Evolutionary conservation across 2,797 vertebrate species (phyloP).

Genomic region (Pelobates cultripes): DNA sequence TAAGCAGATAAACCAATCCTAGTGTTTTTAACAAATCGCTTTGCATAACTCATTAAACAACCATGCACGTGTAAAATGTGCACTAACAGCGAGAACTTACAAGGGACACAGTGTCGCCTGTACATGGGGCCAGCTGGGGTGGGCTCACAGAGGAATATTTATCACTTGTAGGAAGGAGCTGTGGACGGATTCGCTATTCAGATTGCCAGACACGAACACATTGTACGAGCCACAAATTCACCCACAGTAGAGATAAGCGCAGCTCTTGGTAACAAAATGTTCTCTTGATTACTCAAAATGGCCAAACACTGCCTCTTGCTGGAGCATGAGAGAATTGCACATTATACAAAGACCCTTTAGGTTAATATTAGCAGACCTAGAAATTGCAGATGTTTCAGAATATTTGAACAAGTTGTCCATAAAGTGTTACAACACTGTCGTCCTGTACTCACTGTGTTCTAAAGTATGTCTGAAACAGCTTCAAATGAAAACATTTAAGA

Average conservation of each 20-base stretch:
- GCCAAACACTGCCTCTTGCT: conserved; percentile 26
- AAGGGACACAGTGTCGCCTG: not conserved
- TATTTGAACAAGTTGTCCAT: no score
- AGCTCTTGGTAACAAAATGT: conserved; percentile 6
- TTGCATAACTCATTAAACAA: no score
- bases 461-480: no score
- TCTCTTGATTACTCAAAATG: not conserved
- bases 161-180: not conserved
- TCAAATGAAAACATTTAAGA: no score
- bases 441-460: no score
- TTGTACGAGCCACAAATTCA: conserved; percentile 16
- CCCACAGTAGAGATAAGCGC: not conserved
- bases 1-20: no score
- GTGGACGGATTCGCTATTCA: not conserved
- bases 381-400: no score
- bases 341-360: not conserved
- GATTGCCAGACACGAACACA: conserved; percentile 12
- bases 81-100: not conserved
- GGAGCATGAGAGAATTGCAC: conserved; percentile 10
- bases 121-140: not conserved
- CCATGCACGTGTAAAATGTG: no score
- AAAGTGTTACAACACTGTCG: no score
- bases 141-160: not conserved
- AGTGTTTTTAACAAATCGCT: no score
- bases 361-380: no score